Base-by-base conservation (phyloP, 2,888 invertebrate species). In the Furcula furcula region DNA sequence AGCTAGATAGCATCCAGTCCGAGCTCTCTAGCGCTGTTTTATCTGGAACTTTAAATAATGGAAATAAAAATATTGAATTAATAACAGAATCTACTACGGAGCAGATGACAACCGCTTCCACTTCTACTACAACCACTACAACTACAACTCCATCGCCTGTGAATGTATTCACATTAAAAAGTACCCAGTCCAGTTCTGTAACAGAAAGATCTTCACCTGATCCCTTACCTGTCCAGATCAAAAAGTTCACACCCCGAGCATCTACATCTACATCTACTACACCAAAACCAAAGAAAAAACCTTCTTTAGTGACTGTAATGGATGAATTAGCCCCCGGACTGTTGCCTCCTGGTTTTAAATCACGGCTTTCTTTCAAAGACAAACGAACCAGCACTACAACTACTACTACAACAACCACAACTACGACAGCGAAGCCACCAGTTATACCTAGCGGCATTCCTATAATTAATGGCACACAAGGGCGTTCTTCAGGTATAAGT, bases 1-100 rank as follows among this genome's bases (percentile, higher is more conserved):
- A 96, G 74, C 81, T 96, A 46, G 96, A 96, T 68, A 90, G 94
- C 32, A 95, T 95, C 7, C 96, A 96, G 61, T 96, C 96, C 0
- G 95, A 95, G 67, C 75, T 96, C 14, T 95, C 95, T 0, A 94
- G 94, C 59, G 94, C 93, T 33, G 91, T 96, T 29, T 78, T 96
- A 13, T 92, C 92, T 2, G 94, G 94, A 30, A 93, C 93, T 31
- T 92, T 94, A 52, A 91, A 93, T 40, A 92, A 92, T 30, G 91
- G 92, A 16, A 92, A 91, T 31, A 93, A 93, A 72, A 93, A 94
- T 66, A 91, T 92, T 50, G 90, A 91, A 21, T 80, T 91, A 3
- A 91, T 93, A 26, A 91, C 91, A n/a, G 91, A 92, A 69, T 76
- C 84, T 9, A 82, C 83, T 3, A 77, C 85, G 6, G 85, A 85